These are phyloP conservation scores for Istiophorus platypterus DNA, from an alignment of 2,113 vertebrate species.

Conservation along the genomic window DNA sequence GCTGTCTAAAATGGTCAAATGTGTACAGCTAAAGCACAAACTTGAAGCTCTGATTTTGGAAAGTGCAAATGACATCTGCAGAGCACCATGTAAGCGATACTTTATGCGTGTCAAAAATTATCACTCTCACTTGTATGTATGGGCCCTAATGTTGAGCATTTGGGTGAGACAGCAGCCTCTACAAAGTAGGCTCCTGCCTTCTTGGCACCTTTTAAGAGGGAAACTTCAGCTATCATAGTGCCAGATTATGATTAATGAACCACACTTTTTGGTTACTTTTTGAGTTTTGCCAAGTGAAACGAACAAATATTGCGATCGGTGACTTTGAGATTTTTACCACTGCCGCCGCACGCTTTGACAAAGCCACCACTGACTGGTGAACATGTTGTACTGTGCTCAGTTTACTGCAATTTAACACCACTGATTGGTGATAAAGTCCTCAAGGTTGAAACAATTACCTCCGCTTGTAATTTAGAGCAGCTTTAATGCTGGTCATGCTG, in stretches of 20 bases:
- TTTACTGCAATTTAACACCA: conserved; percentile 32
- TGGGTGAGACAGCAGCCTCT: conserved; percentile 7
- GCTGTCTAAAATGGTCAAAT: not conserved
- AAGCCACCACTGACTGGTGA: conserved; percentile 13
- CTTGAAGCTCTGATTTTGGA: not conserved
- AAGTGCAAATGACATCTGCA: conserved; percentile 24
- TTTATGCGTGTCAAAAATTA: conserved; percentile 4
- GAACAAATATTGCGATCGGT: not conserved
- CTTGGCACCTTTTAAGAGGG: conserved; percentile 29
- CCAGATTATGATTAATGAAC: conserved; percentile 47
- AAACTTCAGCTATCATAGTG: conserved; percentile 17
- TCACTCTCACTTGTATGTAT: conserved; percentile 7
- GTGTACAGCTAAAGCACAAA: not conserved
- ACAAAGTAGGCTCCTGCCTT: not conserved
- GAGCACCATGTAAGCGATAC: not conserved
- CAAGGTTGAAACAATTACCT: conserved; percentile 45
- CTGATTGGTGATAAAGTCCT: conserved; percentile 48
- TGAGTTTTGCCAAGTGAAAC: not conserved
- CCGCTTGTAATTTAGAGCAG: conserved; percentile 42
- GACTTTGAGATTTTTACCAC: conserved; percentile 25
- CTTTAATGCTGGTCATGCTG: conserved; percentile 21
- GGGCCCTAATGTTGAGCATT: not conserved
- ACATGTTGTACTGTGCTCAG: conserved; percentile 13
- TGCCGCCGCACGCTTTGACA: conserved; percentile 16
- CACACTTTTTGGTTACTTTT: conserved; percentile 11